These are phyloP conservation scores for Amblyornis subalaris DNA, from an alignment of 2,113 vertebrate species.

Conservation along the genomic window DNA sequence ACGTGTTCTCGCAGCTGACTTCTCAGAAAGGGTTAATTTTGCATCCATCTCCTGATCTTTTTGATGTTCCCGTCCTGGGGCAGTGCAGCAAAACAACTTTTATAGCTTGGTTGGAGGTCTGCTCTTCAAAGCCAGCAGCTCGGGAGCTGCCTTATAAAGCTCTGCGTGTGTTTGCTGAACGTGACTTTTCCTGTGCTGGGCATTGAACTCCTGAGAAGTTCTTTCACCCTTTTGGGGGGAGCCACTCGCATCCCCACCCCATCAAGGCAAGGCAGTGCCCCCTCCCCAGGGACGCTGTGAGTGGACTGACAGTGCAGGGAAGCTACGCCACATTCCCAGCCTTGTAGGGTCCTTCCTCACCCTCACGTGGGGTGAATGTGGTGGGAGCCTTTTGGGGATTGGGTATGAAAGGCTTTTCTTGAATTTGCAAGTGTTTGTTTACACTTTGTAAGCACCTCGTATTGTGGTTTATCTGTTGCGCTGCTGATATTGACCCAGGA, in stretches of 20 bases:
- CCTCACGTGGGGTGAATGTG: fast-evolving
- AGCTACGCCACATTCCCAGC: fast-evolving
- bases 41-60: neutral
- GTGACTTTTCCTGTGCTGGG: neutral
- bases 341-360: neutral
- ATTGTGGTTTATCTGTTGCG: neutral
- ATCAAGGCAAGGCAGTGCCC: neutral
- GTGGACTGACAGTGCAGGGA: fast-evolving
- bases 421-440: neutral
- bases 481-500: neutral
- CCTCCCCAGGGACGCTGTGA: fast-evolving
- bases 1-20: neutral
- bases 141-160: neutral
- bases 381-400: neutral
- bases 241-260: neutral
- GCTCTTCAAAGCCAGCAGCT: neutral
- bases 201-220: neutral
- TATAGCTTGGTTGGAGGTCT: neutral
- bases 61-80: neutral
- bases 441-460: neutral
- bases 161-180: neutral
- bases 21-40: conserved; percentile 11
- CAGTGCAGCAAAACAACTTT: neutral
- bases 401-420: neutral
- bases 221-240: neutral